Evolutionary conservation across 1,140 invertebrate genomes (phyloP), one percentile per base, ranked within the genome.

Genomic region (Chlorops oryzae): DNA sequence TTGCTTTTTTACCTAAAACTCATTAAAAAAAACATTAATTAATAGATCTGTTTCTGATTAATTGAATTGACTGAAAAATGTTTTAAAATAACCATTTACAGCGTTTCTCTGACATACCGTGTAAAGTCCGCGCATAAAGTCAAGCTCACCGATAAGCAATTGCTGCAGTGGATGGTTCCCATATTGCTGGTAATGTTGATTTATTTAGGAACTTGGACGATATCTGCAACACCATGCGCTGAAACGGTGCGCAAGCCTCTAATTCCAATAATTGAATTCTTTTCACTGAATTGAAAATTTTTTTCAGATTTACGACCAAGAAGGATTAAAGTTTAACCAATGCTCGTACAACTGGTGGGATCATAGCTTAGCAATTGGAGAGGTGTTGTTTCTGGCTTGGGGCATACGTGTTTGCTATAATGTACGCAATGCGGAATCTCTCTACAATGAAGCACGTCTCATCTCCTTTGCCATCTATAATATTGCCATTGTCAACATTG

Each of bases 381-480:
- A 95, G 75, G 86, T 92, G 28, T 66, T 92, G 2, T 92, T 96
- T 63, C 74, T 96, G 17, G 80, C 90, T 17, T 94, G 90, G 86
- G 92, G 92, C 20, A 88, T 94, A 9, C 81, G 86, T 45, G 87
- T 96, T 5, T 95, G 92, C 68, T 90, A 92, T 70, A 87, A 89
- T 51, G 90, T 94, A 1, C 76, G 91, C 32, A 91, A 94, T 68
- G 91, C 91, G 0, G 90, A 93, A 66, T 92, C 89, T 42, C 77
- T 92, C 12, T 94, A 91, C 74, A 93, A 94, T 72, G 92, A 96
- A 75, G 92, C 91, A 5, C 79, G 87, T 62, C 80, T 91, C 50
- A 95, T 95, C 58, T 92, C 88, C 34, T 92, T 90, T 74, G 88
- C 91, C 6, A 92, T 94, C 47, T 95, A 96, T 74, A 95, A 94